These are phyloP conservation scores for Phainopepla nitens DNA, from an alignment of 2,113 vertebrate genomes.

Conservation along the genomic window DNA sequence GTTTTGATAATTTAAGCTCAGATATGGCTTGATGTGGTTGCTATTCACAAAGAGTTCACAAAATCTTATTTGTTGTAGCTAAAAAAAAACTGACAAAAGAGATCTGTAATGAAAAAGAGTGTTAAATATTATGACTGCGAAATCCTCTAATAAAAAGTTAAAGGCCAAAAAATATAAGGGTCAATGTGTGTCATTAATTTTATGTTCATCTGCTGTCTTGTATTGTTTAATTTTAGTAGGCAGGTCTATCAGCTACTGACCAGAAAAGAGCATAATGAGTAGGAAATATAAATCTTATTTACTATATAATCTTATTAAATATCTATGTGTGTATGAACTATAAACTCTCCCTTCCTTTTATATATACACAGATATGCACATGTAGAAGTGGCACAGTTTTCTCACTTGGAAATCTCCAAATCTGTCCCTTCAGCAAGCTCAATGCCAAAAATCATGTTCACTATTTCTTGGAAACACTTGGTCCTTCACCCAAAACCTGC, in stretches of 20 bases:
- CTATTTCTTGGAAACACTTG: neutral
- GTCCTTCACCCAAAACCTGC: neutral
- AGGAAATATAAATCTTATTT: neutral
- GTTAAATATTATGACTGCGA: neutral
- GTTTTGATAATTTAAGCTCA: neutral
- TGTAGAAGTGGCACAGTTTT: neutral
- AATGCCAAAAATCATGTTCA: neutral
- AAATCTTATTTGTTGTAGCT: slow-evolving; percentile 1
- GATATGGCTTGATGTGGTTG: neutral
- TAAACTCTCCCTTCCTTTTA: neutral
- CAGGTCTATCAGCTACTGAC: neutral
- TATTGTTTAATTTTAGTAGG: neutral
- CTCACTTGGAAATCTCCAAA: neutral
- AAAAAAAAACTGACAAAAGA: neutral
- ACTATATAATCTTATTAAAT: neutral
- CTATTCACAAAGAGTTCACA: neutral
- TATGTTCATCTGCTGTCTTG: neutral
- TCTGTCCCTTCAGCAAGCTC: neutral
- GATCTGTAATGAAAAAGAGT: neutral
- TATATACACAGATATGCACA: too few species aligned
- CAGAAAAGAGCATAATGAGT: neutral
- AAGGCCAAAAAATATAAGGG: neutral
- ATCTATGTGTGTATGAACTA: neutral
- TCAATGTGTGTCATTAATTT: neutral
- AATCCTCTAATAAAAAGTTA: slow-evolving; percentile 1